Evolutionary conservation across 2,888 invertebrate species (phyloP), one percentile per base, ranked within the genome.

Genomic region (Drosophila quinaria): DNA sequence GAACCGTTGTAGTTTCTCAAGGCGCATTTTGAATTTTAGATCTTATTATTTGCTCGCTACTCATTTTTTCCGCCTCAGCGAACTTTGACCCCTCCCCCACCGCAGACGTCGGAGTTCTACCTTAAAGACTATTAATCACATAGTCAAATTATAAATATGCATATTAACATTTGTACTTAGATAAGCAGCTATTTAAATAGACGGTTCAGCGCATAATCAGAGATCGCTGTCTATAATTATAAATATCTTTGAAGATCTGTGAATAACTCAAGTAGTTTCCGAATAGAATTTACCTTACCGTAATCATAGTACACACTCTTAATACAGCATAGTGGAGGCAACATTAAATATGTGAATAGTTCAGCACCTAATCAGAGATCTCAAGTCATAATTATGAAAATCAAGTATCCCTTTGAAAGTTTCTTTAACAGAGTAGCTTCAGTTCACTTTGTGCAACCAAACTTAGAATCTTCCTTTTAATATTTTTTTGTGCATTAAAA

Each of bases 11-110:
- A 54, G 60, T 60, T 83, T 74, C 29, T 44, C 17, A 29, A 54
- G 50, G 44, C 9, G 35, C 47, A 37, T 58, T 37, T 58, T n/a
- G 13, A 49, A 25, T 39, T 17, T 44, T 11, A 41, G 31, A 31
- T 29, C 46, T 42, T 44, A 47, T 33, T 61, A 64, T 62, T 78
- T 73, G 74, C 50, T 78, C 47, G 68, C 62, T 72, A 46, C 39
- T 77, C 68, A 80, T 79, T 79, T 85, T 87, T 87, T 81, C 79
- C 81, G 80, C 70, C 49, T 74, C 78, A 80, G 75, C 87, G 56
- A 67, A 72, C 71, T 64, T 69, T 58, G 50, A 46, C 50, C 52
- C 46, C 58, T 49, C 35, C 51, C n/a, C 5, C 56, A 42, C 31
- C 44, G 22, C 8, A 25, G 11, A 35, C 58, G 35, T 54, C 62